Evolutionary conservation across 2,113 vertebrate species (phyloP).

Genomic region (Hucho hucho): DNA sequence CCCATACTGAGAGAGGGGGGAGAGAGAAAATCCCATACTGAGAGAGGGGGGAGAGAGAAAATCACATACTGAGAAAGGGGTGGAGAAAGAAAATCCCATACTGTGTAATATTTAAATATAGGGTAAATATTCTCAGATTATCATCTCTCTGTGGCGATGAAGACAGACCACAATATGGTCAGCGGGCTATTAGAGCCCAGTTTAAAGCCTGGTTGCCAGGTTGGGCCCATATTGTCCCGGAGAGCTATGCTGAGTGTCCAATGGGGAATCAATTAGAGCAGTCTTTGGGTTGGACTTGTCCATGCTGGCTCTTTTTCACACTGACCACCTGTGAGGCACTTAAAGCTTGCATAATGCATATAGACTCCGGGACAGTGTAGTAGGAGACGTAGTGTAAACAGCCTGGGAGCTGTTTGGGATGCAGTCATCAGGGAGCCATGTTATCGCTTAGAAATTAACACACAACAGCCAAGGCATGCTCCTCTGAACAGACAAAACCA

Average conservation of each 20-base stretch:
- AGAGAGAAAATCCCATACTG: no score
- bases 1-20: no score
- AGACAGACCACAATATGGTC: no score
- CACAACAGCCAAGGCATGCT: slow-evolving; percentile 10
- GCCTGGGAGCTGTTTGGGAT: slow-evolving; percentile 20
- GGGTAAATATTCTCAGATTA: no score
- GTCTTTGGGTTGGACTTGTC: background rate
- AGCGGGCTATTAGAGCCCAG: background rate
- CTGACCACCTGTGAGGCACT: slow-evolving; percentile 12
- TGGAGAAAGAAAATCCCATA: no score
- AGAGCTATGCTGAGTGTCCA: background rate
- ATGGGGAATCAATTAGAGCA: slow-evolving; percentile 25
- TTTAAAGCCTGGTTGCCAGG: background rate
- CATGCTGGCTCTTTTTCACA: background rate
- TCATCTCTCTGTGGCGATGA: no score
- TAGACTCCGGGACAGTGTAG: no score
- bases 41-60: no score
- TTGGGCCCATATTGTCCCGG: background rate
- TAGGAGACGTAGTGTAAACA: background rate
- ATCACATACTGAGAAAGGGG: no score
- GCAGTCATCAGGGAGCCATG: slow-evolving; percentile 5
- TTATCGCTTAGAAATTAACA: slow-evolving; percentile 21
- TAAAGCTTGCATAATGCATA: no score
- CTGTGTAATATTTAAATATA: no score
- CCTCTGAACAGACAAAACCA: background rate